Evolutionary conservation across 37 sponge, comb jelly and placozoan genomes (phyloP), one percentile per base, ranked within the genome.

Genomic region (Ianthella basta): DNA sequence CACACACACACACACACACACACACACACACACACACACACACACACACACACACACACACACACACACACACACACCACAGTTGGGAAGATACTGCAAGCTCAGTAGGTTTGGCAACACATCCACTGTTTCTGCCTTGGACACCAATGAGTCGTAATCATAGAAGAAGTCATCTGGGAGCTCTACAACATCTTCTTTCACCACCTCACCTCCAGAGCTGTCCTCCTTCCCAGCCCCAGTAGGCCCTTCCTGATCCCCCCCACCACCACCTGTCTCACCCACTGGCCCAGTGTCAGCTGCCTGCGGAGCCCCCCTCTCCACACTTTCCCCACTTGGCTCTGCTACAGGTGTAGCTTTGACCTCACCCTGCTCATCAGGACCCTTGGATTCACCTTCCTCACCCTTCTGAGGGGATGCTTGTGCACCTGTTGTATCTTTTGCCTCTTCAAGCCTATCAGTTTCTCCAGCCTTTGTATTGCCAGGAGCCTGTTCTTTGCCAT

Each of bases 91-190:
- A 84, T 87, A 91, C 91, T 82, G 82, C 21, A 91, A 75, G n/a
- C 72, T 33, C 65, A 91, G 57, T 60, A 65, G 60, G 57, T 69
- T 66, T 15, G 57, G 56, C 32, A 80, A 54, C 27, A 92, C 0
- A 29, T 88, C 81, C 78, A 92, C 79, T 20, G 68, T 33, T 38
- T 84, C 81, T 82, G 93, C 87, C 8, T 37, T 59, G 18, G 92
- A 92, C 18, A 77, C 80, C 59, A 91, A 35, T 40, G 60, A 15
- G 0, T 88, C 82, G 75, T 91, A 87, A 68, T 82, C 54, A 40
- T 88, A 91, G 54, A 67, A 68, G 32, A 56, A 79, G 55, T 64
- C 86, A 1, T 59, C 29, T 1, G 79, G 40, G 3, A 59, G 41
- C 15, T n/a, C 64, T 56, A 27, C n/a, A n/a, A n/a, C 29, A 40